These are phyloP conservation scores for Crioceris asparagi DNA, from an alignment of 2,888 invertebrate genomes.

Conservation along the genomic window DNA sequence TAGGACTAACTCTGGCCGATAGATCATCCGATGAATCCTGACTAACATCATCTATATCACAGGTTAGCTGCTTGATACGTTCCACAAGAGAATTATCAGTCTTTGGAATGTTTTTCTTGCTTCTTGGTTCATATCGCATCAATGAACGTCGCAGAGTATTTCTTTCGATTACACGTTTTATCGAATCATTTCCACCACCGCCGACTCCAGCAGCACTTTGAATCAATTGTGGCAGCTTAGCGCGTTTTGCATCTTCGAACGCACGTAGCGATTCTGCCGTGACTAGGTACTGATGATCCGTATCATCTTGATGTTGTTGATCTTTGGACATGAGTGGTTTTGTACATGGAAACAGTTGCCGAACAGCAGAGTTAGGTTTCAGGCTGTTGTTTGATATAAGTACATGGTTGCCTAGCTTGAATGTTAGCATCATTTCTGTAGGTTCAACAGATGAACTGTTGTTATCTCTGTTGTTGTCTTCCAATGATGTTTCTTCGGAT, in stretches of 20 bases:
- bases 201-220: conserved; percentile 43
- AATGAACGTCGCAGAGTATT: conserved; percentile 72
- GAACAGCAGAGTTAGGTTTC: conserved; percentile 69
- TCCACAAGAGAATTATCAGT: conserved; percentile 74
- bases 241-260: conserved; percentile 53
- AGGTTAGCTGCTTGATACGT: conserved; percentile 74
- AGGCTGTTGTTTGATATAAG: conserved; percentile 46
- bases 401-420: conserved; percentile 46
- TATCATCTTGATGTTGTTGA: conserved; percentile 4
- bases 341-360: conserved; percentile 68
- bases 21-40: conserved; percentile 19
- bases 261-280: conserved; percentile 68
- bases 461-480: conserved; percentile 11
- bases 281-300: conserved; percentile 38
- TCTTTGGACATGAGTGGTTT: too few relatives aligned
- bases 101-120: conserved; percentile 41
- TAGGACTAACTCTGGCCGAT: conserved; percentile 47
- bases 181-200: conserved; percentile 51
- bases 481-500: conserved; percentile 13
- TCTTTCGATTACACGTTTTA: conserved; percentile 68
- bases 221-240: conserved; percentile 39
- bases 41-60: conserved; percentile 62
- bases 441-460: conserved; percentile 30
- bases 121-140: conserved; percentile 45
- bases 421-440: conserved; percentile 44